Percentiles rank a stretch among this genome's conserved stretches.
phyloP scores from a whole-genome alignment of 2,888 invertebrate species.

The Leucoma salicis region DNA sequence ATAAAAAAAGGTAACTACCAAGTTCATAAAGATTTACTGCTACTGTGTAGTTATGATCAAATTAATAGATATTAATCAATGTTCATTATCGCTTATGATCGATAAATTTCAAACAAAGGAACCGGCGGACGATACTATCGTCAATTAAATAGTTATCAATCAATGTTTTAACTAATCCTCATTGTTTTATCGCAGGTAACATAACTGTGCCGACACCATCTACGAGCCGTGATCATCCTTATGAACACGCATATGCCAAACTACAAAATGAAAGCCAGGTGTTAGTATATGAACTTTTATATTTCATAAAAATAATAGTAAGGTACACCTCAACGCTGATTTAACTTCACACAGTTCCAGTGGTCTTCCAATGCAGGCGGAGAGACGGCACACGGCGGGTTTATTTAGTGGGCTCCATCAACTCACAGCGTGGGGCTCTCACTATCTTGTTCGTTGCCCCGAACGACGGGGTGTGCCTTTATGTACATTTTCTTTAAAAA shows the following conservation, averaged over 20 bases:
- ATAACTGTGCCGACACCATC: constrained; percentile 57
- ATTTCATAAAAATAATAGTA: no score
- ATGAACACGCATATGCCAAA: constrained; percentile 90
- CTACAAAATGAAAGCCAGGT: constrained; percentile 81
- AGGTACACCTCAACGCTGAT: no score
- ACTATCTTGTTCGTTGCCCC: no score
- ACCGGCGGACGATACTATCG: constrained; percentile 40
- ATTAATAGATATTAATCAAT: constrained; percentile 23
- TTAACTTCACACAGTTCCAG: no score
- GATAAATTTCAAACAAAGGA: constrained; percentile 24
- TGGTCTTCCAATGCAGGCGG: no score
- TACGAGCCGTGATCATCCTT: constrained; percentile 82
- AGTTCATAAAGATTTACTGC: no score
- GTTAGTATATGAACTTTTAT: constrained; percentile 45
- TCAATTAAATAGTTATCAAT: constrained; percentile 24
- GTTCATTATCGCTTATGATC: constrained; percentile 23
- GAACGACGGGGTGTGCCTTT: no score
- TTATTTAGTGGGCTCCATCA: no score
- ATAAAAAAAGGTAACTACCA: no score
- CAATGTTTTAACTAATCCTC: constrained; percentile 20
- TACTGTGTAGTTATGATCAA: constrained; percentile 32
- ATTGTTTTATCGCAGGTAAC: constrained; percentile 49
- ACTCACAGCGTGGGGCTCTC: no score
- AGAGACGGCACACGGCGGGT: no score
- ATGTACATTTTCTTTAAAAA: no score